A percentile compares a stretch with the other conserved stretches of the same genome.
Conservation (phyloP, 1,140 invertebrate genomes). For the Hylaeus volcanicus region DNA sequence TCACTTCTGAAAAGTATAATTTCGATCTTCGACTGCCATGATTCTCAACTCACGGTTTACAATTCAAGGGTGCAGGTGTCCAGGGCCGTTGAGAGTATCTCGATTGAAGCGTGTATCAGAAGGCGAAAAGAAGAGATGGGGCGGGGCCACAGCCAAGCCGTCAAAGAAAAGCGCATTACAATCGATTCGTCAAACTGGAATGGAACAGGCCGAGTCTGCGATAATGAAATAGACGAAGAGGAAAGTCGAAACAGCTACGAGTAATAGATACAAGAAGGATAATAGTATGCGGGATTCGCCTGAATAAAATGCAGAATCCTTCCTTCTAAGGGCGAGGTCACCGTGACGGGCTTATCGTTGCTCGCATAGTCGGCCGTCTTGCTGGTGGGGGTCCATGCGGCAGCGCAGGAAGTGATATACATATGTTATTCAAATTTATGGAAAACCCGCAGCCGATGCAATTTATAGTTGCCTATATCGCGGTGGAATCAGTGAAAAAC, state of each 20-base stretch:
- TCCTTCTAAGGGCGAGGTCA: constrained; percentile 63
- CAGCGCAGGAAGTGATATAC: constrained; percentile 57
- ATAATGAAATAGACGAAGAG: not conserved
- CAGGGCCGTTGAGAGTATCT: no score
- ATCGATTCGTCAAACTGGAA: not conserved
- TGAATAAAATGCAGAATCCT: constrained; percentile 53
- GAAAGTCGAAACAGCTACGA: not conserved
- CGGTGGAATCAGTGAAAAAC: constrained; percentile 50
- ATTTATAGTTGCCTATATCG: constrained; percentile 55
- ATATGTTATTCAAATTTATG: constrained; percentile 66
- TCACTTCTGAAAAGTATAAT: no score
- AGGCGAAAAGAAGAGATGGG: not conserved
- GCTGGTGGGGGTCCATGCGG: constrained; percentile 10
- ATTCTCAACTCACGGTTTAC: no score
- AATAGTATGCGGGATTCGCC: constrained; percentile 50
- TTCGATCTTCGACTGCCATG: no score
- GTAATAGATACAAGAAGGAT: constrained; percentile 23
- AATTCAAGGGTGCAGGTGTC: no score
- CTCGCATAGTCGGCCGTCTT: not conserved
- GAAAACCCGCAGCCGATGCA: constrained; percentile 52
- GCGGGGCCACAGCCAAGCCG: not conserved
- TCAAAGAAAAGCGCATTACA: not conserved
- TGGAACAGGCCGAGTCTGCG: no score
- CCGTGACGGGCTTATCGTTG: constrained; percentile 8
- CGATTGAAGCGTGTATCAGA: not conserved